Percentiles rank a stretch among this genome's conserved stretches.
These are phyloP conservation scores for Apamea anceps DNA, from an alignment of 2,888 invertebrate genomes.

Conservation along the genomic window DNA sequence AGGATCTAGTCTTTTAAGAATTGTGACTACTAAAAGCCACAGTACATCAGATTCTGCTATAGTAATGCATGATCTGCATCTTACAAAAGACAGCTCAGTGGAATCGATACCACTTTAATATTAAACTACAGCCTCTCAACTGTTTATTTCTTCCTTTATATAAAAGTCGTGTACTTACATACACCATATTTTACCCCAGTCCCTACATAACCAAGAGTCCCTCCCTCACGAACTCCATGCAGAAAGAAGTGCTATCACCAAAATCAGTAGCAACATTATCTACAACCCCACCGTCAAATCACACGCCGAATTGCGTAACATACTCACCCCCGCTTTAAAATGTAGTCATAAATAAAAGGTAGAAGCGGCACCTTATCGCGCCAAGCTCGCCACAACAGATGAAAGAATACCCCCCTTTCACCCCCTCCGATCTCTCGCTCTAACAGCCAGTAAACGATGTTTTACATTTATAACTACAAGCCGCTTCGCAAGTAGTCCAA, in stretches of 20 bases:
- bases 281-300: slow-evolving; percentile 75
- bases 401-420: slow-evolving; percentile 81
- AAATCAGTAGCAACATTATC: slow-evolving; percentile 67
- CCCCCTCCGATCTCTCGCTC: slow-evolving; percentile 70
- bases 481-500: slow-evolving; percentile 71
- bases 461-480: slow-evolving; percentile 90
- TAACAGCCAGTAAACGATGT: slow-evolving; percentile 83
- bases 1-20: neutral
- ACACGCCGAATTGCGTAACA: slow-evolving; percentile 82
- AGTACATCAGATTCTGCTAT: neutral
- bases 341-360: slow-evolving; percentile 89
- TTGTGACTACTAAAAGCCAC: neutral
- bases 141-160: slow-evolving; percentile 26
- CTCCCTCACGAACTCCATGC: slow-evolving; percentile 67
- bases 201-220: slow-evolving; percentile 42
- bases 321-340: slow-evolving; percentile 87
- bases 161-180: slow-evolving; percentile 32
- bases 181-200: slow-evolving; percentile 14
- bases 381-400: slow-evolving; percentile 80
- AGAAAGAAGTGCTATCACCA: slow-evolving; percentile 68
- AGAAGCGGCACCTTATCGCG: slow-evolving; percentile 86
- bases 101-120: slow-evolving; percentile 23
- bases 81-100: neutral
- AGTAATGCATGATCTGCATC: neutral
- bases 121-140: neutral